Base-by-base conservation (phyloP, 2,888 invertebrate species). In the Gastrophysa polygoni region DNA sequence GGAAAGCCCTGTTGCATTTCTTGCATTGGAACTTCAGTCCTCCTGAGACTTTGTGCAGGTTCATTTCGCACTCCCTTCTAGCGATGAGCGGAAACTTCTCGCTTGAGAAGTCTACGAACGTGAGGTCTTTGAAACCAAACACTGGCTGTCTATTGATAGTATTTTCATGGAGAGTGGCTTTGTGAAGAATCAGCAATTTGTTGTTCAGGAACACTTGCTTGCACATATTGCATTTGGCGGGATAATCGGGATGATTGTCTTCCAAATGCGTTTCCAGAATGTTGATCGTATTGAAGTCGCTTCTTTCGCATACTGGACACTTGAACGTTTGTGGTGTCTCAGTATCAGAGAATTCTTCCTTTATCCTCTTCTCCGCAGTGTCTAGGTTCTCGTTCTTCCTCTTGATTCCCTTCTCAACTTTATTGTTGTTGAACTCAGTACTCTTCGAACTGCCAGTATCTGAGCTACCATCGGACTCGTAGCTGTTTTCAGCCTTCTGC, bases 61-160 rank as follows among this genome's bases (percentile, higher is more conserved):
- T 86, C 68, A 86, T 85, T 74, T 93, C 92, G 78, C 90, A 90
- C 65, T 89, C 85, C 18, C 88, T 87, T 67, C 90, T 86, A 0
- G 92, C 90, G 67, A 93, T 91, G 57, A 91, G 86, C 0, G 93
- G 88, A 75, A 92, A 93, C 77, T 93, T 93, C 70, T 88, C 87
- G 62, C 87, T 88, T 0, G 92, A 89, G 76, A 92, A 94, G 75
- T 93, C 92, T n/a, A 91, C 86, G 76, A 90, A 91, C 1, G 88
- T 88, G 57, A 90, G 82, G 78, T 93, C 91, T 69, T 88, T 86
- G 78, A 89, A 91, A 14, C 90, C 89, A 1, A 87, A 81, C 47
- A 89, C 85, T 0, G 85, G 82, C 64, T 86, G 86, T 68, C 75
- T 68, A 24, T 69, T 70, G 6, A 68, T 60, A 28, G 69, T 77